A percentile compares a stretch with the other conserved stretches of the same genome.
Evolutionary conservation across 2,888 invertebrate species (phyloP).

Genomic region (Encarsia formosa): DNA sequence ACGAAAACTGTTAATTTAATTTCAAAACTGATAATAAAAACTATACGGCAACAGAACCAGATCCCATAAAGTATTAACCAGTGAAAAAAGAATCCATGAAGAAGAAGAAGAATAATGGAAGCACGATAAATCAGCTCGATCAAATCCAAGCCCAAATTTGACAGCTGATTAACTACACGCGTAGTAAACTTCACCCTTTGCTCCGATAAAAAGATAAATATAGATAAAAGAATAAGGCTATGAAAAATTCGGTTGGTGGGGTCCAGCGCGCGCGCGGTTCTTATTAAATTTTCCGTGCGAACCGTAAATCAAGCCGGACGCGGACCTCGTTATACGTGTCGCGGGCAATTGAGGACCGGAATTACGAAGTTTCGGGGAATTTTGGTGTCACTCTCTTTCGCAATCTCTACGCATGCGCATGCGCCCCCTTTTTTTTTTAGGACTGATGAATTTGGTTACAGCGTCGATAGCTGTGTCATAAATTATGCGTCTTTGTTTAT

Average conservation of each 20-base stretch:
- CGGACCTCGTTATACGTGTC: not conserved
- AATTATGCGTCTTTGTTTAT: too few species aligned
- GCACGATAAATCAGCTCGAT: too few species aligned
- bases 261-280: too few species aligned
- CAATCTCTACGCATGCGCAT: not conserved
- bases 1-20: too few species aligned
- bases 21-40: too few species aligned
- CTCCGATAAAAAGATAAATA: not conserved
- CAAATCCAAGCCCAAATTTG: too few species aligned
- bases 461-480: not conserved
- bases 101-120: too few species aligned
- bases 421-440: not conserved
- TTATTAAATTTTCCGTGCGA: conserved; percentile 8
- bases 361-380: conserved; percentile 14
- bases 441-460: not conserved
- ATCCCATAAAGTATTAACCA: too few species aligned
- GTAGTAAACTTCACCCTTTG: too few species aligned
- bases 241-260: conserved; percentile 8
- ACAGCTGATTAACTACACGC: too few species aligned
- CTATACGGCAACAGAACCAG: too few species aligned
- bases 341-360: conserved; percentile 10
- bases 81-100: too few species aligned
- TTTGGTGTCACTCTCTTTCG: not conserved
- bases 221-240: conserved; percentile 3
- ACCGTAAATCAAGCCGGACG: conserved; percentile 9